Base-by-base conservation (phyloP, 2,888 invertebrate species). In the Ophioninae sp. region DNA sequence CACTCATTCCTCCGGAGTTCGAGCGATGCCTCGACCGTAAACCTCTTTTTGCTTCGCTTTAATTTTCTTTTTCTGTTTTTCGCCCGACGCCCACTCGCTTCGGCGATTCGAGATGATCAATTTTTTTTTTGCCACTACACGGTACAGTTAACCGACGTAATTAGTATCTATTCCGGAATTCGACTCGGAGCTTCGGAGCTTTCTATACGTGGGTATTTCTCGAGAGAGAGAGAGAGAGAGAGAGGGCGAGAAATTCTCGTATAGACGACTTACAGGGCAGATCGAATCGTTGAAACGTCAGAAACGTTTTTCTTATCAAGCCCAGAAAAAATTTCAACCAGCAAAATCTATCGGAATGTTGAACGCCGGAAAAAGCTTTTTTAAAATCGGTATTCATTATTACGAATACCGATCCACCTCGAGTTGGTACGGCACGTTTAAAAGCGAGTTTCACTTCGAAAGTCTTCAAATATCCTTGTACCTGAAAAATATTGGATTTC, bases 131-230 rank as follows among this genome's bases (percentile, higher is more conserved):
- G 30, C 61, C 59, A 13, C 39, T 39, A 65, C 30, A 63, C 44
- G 74, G 69, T 69, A 75, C 79, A 72, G 75, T 75, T 82, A 79
- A 79, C 79, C 82, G 82, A 79, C 79, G 82, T 82, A 82, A 82
- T 82, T 82, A 76, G 82, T 79, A 82, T 82, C 75, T 79, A 79
- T 82, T 79, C 65, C 64, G 41, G 13, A 72, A 79, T 44, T 44
- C 69, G 73, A 63, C 41, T 56, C 56, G 39, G 58, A 59, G 22
- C 58, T 30, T 56, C 9, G 20, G 69, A 74, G 37, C 51, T 37
- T 74, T 44, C 30, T 23, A 17, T 63, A 37, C 51, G 64, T 74
- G 56, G n/a, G 37, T 20, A 51, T 58, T 39, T 30, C 3, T 64
- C 23, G 37, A 30, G 64, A 30, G 63, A 22, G 22, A 76, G 17